Base-by-base conservation (phyloP, 2,113 vertebrate species). In the Stictonetta naevosa region DNA sequence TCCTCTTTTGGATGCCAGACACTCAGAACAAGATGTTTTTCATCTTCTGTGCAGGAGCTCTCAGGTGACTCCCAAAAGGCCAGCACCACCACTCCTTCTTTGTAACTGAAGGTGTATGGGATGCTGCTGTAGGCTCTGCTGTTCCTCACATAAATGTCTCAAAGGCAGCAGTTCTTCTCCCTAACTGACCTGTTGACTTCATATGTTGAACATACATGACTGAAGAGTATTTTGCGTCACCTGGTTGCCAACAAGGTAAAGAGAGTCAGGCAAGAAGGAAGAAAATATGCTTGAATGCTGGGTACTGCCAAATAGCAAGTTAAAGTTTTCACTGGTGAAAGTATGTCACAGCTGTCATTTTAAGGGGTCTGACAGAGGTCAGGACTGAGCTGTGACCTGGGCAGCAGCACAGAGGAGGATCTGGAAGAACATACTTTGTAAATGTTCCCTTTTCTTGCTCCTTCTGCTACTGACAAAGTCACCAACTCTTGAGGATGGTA, bases 1-100 rank as follows among this genome's bases (percentile, higher is more conserved):
- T 90, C 92, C 94, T 95, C 71, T 93, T 40, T 71, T 91, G 71
- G 53, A 87, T 91, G 36, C 56, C 94, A 96, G 68, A 90, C 64
- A 78, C 85, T 83, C 52, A 72, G 60, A 94, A 83, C 52, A 91
- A 94, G 88, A 88, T 87, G 83, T 74, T 95, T 95, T 92, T 82
- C 48, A 89, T 95, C 67, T 83, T 90, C 59, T 46, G 33, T 33
- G 42, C 46, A 66, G 56, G 38, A 46, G n/a, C n/a, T 90, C 64
- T 77, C 79, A 74, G 52, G 50, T 74, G 64, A 67, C 56, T 71
- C 18, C 74, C 26, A 17, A 5, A 83, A 90, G 34, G 7, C 68
- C 64, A 94, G 28, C 6, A 10, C 60, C 38, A 91, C 11, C 23
- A 58, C 33, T 68, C 42, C 80, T 68, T 7, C 46, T 38, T 56